These are phyloP conservation scores for Pocillopora verrucosa DNA, from an alignment of 64 coral and sea anemone species.

Conservation along the genomic window DNA sequence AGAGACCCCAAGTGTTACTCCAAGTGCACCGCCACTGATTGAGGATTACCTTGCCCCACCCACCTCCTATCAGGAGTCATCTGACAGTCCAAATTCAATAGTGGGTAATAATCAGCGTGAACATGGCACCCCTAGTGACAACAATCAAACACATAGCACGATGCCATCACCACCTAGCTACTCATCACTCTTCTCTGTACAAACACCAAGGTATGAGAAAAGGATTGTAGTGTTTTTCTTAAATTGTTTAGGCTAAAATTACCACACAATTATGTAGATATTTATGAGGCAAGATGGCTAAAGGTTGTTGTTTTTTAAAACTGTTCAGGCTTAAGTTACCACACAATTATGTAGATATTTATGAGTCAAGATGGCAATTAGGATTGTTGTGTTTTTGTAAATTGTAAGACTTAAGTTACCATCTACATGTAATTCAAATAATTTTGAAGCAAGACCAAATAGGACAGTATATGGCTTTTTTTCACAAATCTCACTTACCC, in stretches of 20 bases:
- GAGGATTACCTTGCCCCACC: conserved; percentile 73
- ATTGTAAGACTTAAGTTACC: too few species aligned
- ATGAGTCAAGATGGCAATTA: too few species aligned
- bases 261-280: not conserved
- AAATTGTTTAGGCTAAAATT: not conserved
- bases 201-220: conserved; percentile 24
- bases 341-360: too few species aligned
- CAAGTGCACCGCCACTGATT: conserved; percentile 59
- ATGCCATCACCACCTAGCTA: conserved; percentile 35
- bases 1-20: not conserved
- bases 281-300: not conserved
- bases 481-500: not conserved
- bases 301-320: too few species aligned
- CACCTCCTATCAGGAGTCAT: conserved; percentile 13
- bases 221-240: not conserved
- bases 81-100: not conserved
- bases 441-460: too few species aligned
- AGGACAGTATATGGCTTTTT: not conserved
- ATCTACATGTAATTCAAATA: too few species aligned
- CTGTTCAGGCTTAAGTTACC: too few species aligned
- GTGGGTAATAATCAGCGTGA: conserved; percentile 49
- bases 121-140: conserved; percentile 38
- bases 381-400: too few species aligned
- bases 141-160: not conserved
- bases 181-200: conserved; percentile 67